Evolutionary conservation across 2,888 invertebrate species (phyloP), one percentile per base, ranked within the genome.

Genomic region (Allacma fusca): DNA sequence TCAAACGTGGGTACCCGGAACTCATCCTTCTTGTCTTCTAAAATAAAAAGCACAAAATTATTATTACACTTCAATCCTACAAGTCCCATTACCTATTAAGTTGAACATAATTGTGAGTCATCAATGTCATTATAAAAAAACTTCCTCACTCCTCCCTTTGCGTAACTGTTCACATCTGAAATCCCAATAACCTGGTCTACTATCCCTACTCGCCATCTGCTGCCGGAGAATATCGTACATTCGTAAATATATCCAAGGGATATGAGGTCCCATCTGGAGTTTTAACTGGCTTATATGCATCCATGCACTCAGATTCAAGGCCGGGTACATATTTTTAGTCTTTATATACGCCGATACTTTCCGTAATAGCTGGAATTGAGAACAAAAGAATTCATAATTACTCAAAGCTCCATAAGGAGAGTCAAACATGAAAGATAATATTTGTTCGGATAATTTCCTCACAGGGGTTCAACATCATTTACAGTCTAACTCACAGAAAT

Each of bases 201-300:
- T 73, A 21, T 62, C 62, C n/a, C 24, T 23, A 12, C 73, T 1
- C 7, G 23, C 34, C 62, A 62, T 64, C 24, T 73, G 72, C 5
- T 77, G 75, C 0, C 77, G 74, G 1, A 82, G 44, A n/a, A 80
- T 70, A 62, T 79, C 77, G 68, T 78, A 82, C 16, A 79, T 28
- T 0, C 79, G 73, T 65, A 81, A 78, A 59, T 81, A 81, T 16
- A 76, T 59, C 57, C 75, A 77, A 1, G 76, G 50, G 0, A 82
- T 69, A 7, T 79, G 76, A 1, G 24, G 43, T 0, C 75, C 75
- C 23, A 81, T 50, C 44, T 81, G 78, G 23, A 82, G 71, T 77
- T 82, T 82, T 13, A 76, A 68, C 24, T 78, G 79, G 65, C 80
- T 77, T 50, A 80, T 80, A 28, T 78, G 80, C 24, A 50, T 50